These are phyloP conservation scores for Unio pictorum DNA, from an alignment of 2,888 invertebrate species.

Conservation along the genomic window DNA sequence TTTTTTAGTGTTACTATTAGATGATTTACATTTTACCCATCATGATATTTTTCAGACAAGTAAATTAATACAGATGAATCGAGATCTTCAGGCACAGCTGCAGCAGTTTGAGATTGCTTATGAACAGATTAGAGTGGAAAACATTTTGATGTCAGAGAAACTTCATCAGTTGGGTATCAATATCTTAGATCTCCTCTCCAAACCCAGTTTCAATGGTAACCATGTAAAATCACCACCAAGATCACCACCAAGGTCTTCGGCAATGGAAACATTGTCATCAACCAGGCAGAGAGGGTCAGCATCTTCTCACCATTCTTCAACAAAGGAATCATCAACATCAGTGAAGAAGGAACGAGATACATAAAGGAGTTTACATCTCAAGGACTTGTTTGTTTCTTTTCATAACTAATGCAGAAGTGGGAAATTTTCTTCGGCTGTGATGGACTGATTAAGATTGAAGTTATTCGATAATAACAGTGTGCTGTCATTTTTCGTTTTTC, in stretches of 20 bases:
- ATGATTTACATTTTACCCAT: not conserved
- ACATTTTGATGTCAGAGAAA: constrained; percentile 50
- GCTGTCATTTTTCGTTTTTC: too few species aligned
- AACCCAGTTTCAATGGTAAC: constrained; percentile 30
- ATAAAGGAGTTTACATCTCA: constrained; percentile 10
- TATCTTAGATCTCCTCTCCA: constrained; percentile 43
- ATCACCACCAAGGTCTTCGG: constrained; percentile 23
- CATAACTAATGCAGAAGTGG: too few species aligned
- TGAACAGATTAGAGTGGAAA: constrained; percentile 52
- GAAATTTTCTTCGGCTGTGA: too few species aligned
- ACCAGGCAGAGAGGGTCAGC: constrained; percentile 9
- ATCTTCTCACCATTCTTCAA: too few species aligned
- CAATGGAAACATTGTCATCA: constrained; percentile 20
- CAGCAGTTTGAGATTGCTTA: constrained; percentile 55
- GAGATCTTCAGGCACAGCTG: constrained; percentile 46
- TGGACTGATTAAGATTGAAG: too few species aligned
- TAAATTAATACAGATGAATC: constrained; percentile 43
- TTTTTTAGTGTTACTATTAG: not conserved
- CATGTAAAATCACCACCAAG: constrained; percentile 21
- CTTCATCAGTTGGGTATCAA: constrained; percentile 46
- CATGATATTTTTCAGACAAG: constrained; percentile 31
- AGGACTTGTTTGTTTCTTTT: not conserved
- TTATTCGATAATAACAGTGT: too few species aligned
- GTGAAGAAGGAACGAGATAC: constrained; percentile 33
- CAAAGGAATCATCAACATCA: constrained; percentile 2